Evolutionary conservation across 2,888 invertebrate species (phyloP).

Genomic region (Tachystola acroxantha): DNA sequence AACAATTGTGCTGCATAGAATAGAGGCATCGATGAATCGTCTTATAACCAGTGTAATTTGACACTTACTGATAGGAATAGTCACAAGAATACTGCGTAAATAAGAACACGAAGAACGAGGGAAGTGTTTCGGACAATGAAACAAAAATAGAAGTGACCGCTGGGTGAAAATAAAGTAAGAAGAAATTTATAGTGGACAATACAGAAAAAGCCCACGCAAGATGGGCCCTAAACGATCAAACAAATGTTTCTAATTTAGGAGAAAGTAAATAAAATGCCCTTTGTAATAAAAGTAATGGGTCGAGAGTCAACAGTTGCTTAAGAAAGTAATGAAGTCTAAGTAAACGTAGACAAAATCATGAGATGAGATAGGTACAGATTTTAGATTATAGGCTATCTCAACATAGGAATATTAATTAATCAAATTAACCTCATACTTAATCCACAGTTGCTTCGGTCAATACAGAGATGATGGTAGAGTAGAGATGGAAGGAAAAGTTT

Average conservation of each 20-base stretch:
- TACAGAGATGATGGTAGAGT: too few relatives aligned
- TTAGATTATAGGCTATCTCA: too few relatives aligned
- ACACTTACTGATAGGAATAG: conserved; percentile 4
- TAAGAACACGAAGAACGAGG: conserved; percentile 1
- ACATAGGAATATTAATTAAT: too few relatives aligned
- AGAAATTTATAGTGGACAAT: conserved; percentile 11
- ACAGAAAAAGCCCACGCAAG: conserved; percentile 2
- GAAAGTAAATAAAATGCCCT: conserved; percentile 3
- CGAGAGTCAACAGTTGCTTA: conserved; percentile 1
- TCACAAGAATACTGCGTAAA: conserved; percentile 7
- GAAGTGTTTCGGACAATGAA: conserved; percentile 5
- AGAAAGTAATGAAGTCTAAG: conserved; percentile 2
- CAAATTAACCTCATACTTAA: too few relatives aligned
- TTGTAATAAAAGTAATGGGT: conserved; percentile 1
- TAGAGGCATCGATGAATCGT: too few relatives aligned
- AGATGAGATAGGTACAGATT: too few relatives aligned
- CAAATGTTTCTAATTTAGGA: conserved; percentile 7
- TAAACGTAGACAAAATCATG: too few relatives aligned
- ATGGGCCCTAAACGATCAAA: conserved; percentile 1
- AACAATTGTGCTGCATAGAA: too few relatives aligned
- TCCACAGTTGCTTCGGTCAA: too few relatives aligned
- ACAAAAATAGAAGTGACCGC: conserved; percentile 11
- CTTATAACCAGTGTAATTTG: too few relatives aligned
- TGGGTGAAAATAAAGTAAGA: conserved; percentile 5
- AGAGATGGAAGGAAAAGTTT: too few relatives aligned